A percentile compares a stretch with the other conserved stretches of the same genome.
Conservation (phyloP, 1,140 invertebrate species). For the Lineus longissimus region DNA sequence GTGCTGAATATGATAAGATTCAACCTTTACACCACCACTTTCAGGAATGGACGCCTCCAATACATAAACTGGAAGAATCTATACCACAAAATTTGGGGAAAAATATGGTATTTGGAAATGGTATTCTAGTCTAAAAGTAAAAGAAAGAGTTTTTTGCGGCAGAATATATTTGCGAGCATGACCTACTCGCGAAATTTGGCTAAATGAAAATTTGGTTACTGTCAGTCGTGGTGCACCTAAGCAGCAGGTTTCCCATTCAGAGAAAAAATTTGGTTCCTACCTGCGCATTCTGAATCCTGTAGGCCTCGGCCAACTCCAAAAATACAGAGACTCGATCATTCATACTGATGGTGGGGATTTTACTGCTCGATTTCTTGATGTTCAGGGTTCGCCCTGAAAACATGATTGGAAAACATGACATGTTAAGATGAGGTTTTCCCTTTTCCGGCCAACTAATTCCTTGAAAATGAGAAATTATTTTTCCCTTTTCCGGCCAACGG, state of each 20-base stretch:
- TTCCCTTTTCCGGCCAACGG: too few relatives aligned
- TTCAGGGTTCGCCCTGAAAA: slow-evolving; percentile 23
- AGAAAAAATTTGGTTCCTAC: slow-evolving; percentile 31
- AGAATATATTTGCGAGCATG: too few relatives aligned
- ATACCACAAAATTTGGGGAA: slow-evolving; percentile 11
- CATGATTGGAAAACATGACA: background rate
- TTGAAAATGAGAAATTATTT: too few relatives aligned
- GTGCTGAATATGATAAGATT: slow-evolving; percentile 46
- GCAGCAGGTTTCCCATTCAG: too few relatives aligned
- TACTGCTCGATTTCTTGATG: slow-evolving; percentile 15
- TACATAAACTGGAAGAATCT: background rate
- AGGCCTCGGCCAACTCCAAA: slow-evolving; percentile 79
- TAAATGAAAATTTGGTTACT: too few relatives aligned
- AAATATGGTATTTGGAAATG: too few relatives aligned
- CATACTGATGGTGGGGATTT: slow-evolving; percentile 59
- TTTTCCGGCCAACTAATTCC: too few relatives aligned
- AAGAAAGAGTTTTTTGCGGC: too few relatives aligned
- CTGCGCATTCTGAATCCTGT: slow-evolving; percentile 66
- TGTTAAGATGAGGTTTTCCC: too few relatives aligned
- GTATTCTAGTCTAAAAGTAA: too few relatives aligned
- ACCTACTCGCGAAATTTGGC: too few relatives aligned
- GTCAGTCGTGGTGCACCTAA: too few relatives aligned
- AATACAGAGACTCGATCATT: slow-evolving; percentile 82
- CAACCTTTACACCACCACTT: background rate
- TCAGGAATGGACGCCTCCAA: slow-evolving; percentile 1